A percentile compares a stretch with the other conserved stretches of the same genome.
These are phyloP conservation scores for Spilarctia lutea DNA, from an alignment of 2,888 invertebrate species.

Conservation along the genomic window DNA sequence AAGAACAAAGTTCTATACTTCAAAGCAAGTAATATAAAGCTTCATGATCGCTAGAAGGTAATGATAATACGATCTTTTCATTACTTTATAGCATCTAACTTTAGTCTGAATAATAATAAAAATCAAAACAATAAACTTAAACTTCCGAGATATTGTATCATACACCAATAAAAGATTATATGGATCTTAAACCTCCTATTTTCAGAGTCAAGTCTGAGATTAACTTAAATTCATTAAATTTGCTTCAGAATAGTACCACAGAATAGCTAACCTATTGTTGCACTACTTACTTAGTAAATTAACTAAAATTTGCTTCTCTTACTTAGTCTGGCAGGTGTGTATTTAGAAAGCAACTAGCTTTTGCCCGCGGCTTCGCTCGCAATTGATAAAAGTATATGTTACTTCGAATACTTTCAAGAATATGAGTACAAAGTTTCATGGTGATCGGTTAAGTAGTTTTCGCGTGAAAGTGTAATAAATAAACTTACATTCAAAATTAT, in stretches of 20 bases:
- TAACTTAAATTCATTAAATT: neutral
- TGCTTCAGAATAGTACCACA: neutral
- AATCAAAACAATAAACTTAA: too few relatives aligned
- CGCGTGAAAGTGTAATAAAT: too few relatives aligned
- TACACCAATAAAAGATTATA: too few relatives aligned
- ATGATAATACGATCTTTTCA: neutral
- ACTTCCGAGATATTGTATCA: too few relatives aligned
- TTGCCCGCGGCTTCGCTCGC: too few relatives aligned
- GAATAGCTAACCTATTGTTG: neutral
- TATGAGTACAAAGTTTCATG: too few relatives aligned
- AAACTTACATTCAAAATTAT: too few relatives aligned
- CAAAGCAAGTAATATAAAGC: neutral
- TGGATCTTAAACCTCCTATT: neutral
- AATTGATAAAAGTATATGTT: too few relatives aligned
- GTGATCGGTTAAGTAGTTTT: too few relatives aligned
- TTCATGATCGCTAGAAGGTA: neutral
- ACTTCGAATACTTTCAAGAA: too few relatives aligned
- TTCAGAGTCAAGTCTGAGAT: too few relatives aligned
- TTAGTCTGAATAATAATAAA: neutral
- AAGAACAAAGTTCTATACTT: neutral
- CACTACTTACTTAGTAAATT: conserved; percentile 48
- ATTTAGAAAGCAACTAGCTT: conserved; percentile 42
- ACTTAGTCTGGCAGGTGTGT: conserved; percentile 27
- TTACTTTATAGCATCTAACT: neutral
- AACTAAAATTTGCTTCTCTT: conserved; percentile 29